Conservation (phyloP, 2,888 invertebrate species). For the Eristalis intricaria region DNA sequence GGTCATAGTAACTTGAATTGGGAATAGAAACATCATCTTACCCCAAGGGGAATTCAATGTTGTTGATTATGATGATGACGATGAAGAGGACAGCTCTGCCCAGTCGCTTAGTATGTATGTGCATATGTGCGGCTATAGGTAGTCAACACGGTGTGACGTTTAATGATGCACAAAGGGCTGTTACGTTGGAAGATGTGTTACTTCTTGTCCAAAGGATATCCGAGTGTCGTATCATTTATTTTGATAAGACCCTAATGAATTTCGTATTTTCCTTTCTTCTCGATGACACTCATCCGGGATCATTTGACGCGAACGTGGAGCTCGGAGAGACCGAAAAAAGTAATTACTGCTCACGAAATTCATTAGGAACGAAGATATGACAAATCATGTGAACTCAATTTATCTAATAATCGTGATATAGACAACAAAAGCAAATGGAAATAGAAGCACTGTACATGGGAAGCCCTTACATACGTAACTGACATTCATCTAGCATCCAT, state of each 20-base stretch:
- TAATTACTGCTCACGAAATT: conserved; percentile 61
- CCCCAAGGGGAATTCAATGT: conserved; percentile 51
- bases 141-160: conserved; percentile 56
- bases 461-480: too few relatives aligned
- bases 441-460: too few relatives aligned
- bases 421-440: neutral
- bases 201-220: conserved; percentile 68
- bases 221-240: conserved; percentile 71
- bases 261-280: conserved; percentile 68
- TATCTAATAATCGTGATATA: conserved; percentile 17
- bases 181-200: conserved; percentile 63
- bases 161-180: conserved; percentile 59
- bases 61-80: conserved; percentile 29
- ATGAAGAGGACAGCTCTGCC: conserved; percentile 21
- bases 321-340: conserved; percentile 8
- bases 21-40: conserved; percentile 69
- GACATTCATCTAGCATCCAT: too few relatives aligned
- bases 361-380: conserved; percentile 53
- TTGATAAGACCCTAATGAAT: conserved; percentile 72
- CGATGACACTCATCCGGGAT: conserved; percentile 64
- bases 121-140: conserved; percentile 25
- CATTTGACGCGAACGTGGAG: conserved; percentile 30
- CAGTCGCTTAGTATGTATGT: neutral
- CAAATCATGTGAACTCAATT: conserved; percentile 48
- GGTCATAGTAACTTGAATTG: conserved; percentile 41